Base-by-base conservation (phyloP, 2,888 invertebrate species). In the Nomada ruficornis region DNA sequence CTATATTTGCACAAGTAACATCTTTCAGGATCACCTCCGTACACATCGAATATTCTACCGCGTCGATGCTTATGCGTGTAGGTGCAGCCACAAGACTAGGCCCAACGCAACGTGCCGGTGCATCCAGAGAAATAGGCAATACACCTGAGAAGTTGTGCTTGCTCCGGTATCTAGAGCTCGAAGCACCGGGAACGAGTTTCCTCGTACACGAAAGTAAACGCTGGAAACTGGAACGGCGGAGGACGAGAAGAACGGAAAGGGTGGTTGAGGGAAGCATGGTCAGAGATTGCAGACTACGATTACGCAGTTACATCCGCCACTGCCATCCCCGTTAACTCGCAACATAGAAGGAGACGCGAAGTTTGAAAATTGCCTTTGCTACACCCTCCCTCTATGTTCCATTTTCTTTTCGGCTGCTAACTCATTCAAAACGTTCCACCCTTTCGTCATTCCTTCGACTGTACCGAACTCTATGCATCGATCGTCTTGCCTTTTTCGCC, bases 311-410 rank as follows among this genome's bases (percentile, higher is more conserved):
- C 75, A 77, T 75, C 62, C 77, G 55, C 63, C 71, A 50, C 79
- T 55, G 2, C 73, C 29, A 55, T 69, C 73, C 60, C 54, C 18
- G 80, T 74, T 74, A 71, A 13, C 20, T 50, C 5, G 47, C 59
- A 23, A 73, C 65, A 57, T 60, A 63, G 65, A 82, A 73, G 13
- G 75, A 84, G 82, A 84, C 62, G 82, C 70, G 73, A 88, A 79
- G 63, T 79, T 88, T 86, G 87, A 86, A 88, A 88, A 87, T 87
- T 86, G 88, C 86, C 72, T 83, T 64, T 63, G 36, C 67, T 64
- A 63, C 62, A 29, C 47, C 54, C 18, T 9, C 44, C 23, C 36
- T 44, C 72, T 55, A 13, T 77, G 74, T 77, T 69, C 64, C 76
- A 72, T 77, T 59, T 72, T 73, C 72, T 65, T 81, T 26, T 0